Percentiles rank a stretch among this genome's conserved stretches.
phyloP scores from a whole-genome alignment of 2,888 invertebrate genomes.

The Allygus modestus region DNA sequence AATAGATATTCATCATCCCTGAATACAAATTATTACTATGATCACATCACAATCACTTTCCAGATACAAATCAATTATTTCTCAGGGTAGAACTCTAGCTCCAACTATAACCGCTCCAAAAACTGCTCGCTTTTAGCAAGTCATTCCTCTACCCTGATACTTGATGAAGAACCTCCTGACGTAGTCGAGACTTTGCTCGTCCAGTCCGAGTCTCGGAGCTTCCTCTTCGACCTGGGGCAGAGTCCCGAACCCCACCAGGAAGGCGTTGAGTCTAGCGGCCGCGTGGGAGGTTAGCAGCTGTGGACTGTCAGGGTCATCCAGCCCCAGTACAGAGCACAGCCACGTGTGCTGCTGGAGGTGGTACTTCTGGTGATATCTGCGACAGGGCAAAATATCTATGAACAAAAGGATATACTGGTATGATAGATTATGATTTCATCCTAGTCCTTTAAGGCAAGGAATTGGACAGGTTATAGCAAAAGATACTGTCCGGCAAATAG shows the following conservation, averaged over 20 bases:
- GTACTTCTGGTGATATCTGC: conserved; percentile 97
- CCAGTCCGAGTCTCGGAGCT: conserved; percentile 81
- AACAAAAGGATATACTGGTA: no score
- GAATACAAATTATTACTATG: no score
- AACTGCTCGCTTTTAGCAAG: conserved; percentile 78
- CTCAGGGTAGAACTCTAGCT: no score
- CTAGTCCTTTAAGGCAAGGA: no score
- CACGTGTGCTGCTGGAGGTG: conserved; percentile 90
- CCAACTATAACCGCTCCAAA: no score
- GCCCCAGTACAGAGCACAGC: conserved; percentile 83
- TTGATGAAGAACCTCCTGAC: conserved; percentile 84
- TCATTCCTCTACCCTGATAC: conserved; percentile 86
- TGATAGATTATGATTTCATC: no score
- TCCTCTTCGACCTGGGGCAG: conserved; percentile 86
- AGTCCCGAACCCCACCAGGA: conserved; percentile 83
- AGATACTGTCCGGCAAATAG: no score
- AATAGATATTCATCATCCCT: no score
- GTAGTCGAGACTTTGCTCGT: conserved; percentile 85
- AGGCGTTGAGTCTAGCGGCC: conserved; percentile 93
- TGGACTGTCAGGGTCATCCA: conserved; percentile 78
- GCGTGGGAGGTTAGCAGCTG: conserved; percentile 87
- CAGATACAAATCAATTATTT: no score
- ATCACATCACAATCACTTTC: no score
- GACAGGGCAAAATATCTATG: conserved; percentile 69
- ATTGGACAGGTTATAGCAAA: no score